Percentiles rank a stretch among this genome's conserved stretches.
Conservation (phyloP, 2,888 invertebrate species). For the Ennomos erosarius region DNA sequence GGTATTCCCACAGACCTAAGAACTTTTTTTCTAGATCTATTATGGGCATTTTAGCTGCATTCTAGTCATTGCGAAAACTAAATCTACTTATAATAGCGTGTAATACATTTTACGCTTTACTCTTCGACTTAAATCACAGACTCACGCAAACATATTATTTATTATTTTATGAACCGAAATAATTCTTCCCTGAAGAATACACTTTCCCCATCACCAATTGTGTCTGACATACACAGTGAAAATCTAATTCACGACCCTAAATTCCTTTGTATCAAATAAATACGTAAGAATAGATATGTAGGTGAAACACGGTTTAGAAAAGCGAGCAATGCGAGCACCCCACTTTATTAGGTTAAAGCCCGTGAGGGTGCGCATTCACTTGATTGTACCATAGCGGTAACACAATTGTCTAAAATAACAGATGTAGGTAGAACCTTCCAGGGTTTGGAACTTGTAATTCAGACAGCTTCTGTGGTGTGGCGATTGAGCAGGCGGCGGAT, state of each 20-base stretch:
- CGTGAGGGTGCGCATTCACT: constrained; percentile 45
- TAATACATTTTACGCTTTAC: no score
- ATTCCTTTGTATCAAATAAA: constrained; percentile 25
- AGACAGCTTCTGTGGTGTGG: no score
- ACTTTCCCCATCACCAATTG: neutral
- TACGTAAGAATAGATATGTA: constrained; percentile 16
- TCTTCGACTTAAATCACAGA: no score
- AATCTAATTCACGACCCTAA: constrained; percentile 23
- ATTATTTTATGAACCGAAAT: no score
- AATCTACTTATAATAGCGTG: no score
- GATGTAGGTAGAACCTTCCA: constrained; percentile 24
- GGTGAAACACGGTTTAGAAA: constrained; percentile 25
- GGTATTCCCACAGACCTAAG: no score
- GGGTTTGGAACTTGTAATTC: constrained; percentile 14
- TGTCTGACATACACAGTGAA: constrained; percentile 7
- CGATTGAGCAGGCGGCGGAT: no score
- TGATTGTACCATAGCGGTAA: constrained; percentile 42
- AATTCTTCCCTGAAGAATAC: neutral
- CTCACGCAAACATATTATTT: no score
- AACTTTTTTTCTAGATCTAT: no score
- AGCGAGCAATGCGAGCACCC: constrained; percentile 15
- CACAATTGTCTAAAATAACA: constrained; percentile 34
- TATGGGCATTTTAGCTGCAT: no score
- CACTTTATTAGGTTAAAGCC: constrained; percentile 41
- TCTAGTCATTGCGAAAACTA: no score